Percentiles rank a stretch among this genome's conserved stretches.
Conservation (phyloP, 2,888 invertebrate species). For the Melipona beecheii region DNA sequence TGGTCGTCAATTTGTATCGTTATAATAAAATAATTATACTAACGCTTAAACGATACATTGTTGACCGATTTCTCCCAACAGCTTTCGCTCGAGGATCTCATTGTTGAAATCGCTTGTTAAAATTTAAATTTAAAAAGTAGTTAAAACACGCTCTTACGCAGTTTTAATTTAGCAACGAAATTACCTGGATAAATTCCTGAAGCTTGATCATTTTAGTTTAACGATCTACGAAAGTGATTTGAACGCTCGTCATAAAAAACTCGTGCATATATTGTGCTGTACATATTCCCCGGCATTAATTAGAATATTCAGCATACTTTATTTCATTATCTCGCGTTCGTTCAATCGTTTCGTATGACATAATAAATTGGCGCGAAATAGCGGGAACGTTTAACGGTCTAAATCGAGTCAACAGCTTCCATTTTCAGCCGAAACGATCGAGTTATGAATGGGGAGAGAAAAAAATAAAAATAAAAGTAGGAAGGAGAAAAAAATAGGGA, state of each 20-base stretch:
- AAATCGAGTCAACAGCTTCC: slow-evolving; percentile 14
- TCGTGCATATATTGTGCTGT: neutral
- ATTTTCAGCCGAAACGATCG: slow-evolving; percentile 8
- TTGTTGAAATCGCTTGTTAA: neutral
- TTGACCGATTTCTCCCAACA: neutral
- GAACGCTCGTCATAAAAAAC: too few species aligned
- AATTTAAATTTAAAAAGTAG: neutral
- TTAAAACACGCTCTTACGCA: too few species aligned
- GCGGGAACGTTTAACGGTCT: slow-evolving; percentile 15
- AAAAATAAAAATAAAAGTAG: neutral
- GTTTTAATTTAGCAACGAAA: neutral
- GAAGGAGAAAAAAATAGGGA: neutral
- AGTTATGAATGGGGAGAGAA: neutral
- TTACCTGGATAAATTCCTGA: neutral
- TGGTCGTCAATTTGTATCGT: neutral
- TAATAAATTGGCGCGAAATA: neutral
- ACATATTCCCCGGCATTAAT: neutral
- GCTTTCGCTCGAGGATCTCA: neutral
- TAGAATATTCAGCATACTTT: neutral
- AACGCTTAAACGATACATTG: neutral
- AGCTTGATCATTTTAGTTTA: neutral
- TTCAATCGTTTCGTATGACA: neutral
- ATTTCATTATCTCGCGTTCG: neutral
- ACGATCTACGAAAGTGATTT: too few species aligned
- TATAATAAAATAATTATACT: neutral